Evolutionary conservation across 1,140 invertebrate species (phyloP).

Genomic region (Nixonia krombeini): DNA sequence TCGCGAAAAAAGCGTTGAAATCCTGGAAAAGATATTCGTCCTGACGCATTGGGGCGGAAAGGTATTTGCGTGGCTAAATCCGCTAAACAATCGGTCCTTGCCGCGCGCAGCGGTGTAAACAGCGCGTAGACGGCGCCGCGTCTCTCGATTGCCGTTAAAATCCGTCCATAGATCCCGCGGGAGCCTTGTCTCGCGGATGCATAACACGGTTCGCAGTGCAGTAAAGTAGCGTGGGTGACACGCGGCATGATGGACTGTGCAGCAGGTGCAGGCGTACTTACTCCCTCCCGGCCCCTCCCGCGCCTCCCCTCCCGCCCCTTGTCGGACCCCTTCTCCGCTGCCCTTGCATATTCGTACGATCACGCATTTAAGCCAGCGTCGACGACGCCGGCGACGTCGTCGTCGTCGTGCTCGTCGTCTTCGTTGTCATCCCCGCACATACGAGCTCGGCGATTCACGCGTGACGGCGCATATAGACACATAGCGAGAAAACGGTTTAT

Average conservation of each 20-base stretch:
- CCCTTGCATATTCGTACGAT: conserved; percentile 26
- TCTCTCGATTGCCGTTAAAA: conserved; percentile 68
- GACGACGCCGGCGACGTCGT: conserved; percentile 15
- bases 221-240: conserved; percentile 71
- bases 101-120: conserved; percentile 36
- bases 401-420: conserved; percentile 46
- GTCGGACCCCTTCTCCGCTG: conserved; percentile 5
- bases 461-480: conserved; percentile 35
- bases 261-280: conserved; percentile 63
- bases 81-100: conserved; percentile 47
- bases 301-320: conserved; percentile 1
- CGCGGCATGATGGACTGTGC: conserved; percentile 65
- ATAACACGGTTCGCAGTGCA: conserved; percentile 68
- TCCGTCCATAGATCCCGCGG: conserved; percentile 64
- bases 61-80: conserved; percentile 40
- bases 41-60: conserved; percentile 22
- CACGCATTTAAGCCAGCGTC: conserved; percentile 35
- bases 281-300: conserved; percentile 4
- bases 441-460: conserved; percentile 23
- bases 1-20: conserved; percentile 5
- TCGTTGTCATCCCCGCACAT: no score
- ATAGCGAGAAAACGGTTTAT: conserved; percentile 19
- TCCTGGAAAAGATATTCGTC: conserved; percentile 33
- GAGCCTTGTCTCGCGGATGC: conserved; percentile 63
- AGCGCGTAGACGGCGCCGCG: conserved; percentile 58